Conservation (phyloP, 2,797 vertebrate genomes). For the Microhierax caerulescens region DNA sequence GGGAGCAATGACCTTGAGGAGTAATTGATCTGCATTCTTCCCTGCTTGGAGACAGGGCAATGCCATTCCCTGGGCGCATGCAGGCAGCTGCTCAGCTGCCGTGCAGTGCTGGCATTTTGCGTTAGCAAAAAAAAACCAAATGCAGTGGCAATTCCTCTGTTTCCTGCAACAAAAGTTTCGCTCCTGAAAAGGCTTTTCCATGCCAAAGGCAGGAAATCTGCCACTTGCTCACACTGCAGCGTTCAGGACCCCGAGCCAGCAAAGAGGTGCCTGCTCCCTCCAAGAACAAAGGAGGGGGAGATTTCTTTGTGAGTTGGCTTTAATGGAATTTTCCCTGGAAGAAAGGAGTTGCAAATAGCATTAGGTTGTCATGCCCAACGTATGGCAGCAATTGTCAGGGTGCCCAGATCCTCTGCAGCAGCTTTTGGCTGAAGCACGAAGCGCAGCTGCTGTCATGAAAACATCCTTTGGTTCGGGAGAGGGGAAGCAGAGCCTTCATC, state of each 20-base stretch:
- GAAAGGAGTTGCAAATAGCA: neutral
- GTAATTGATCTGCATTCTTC: neutral
- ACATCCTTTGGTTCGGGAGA: neutral
- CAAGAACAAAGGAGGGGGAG: fast-evolving
- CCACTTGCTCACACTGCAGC: neutral
- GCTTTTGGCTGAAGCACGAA: neutral
- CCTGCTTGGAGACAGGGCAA: neutral
- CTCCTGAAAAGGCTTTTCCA: neutral
- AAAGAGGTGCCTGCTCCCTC: neutral
- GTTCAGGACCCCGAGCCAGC: neutral
- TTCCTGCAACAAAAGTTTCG: neutral
- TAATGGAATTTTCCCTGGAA: conserved; percentile 26
- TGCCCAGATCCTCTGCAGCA: neutral
- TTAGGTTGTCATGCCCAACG: neutral
- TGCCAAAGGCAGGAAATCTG: neutral
- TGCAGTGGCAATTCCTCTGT: neutral
- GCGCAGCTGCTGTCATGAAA: neutral
- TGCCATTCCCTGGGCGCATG: fast-evolving
- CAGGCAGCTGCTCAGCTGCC: neutral
- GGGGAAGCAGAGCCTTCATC: neutral
- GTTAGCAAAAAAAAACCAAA: neutral
- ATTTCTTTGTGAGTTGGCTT: neutral
- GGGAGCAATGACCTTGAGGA: neutral
- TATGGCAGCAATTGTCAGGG: neutral
- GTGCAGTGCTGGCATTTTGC: neutral